Evolutionary conservation across 2,113 vertebrate species (phyloP).

Genomic region (Corythoichthys haematopterus): DNA sequence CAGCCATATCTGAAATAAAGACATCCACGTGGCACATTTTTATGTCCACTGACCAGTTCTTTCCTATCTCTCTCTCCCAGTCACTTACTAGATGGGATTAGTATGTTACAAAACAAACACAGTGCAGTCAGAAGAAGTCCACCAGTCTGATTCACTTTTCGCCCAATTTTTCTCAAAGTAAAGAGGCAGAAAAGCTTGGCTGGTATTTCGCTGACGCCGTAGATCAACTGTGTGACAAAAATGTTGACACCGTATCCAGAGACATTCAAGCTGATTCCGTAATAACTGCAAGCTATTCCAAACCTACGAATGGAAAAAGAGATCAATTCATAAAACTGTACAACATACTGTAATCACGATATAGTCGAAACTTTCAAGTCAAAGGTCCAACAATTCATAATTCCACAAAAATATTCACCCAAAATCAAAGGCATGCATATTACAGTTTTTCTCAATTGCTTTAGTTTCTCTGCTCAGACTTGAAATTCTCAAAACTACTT

Average conservation of each 20-base stretch:
- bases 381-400: background rate
- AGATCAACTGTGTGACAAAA: slow-evolving; percentile 67
- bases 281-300: slow-evolving; percentile 53
- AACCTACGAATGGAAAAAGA: slow-evolving; percentile 30
- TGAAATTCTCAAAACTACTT: too few species aligned
- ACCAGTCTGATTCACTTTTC: slow-evolving; percentile 27
- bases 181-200: slow-evolving; percentile 43
- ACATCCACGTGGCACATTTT: background rate
- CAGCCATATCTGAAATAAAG: slow-evolving; percentile 25
- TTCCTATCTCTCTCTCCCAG: background rate
- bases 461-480: too few species aligned
- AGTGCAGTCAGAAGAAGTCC: slow-evolving; percentile 34
- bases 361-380: background rate
- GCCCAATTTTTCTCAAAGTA: slow-evolving; percentile 39
- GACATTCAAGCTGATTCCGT: slow-evolving; percentile 63
- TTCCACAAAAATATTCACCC: background rate
- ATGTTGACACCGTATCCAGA: slow-evolving; percentile 58
- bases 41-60: background rate
- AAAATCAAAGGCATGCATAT: too few species aligned
- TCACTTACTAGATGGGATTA: slow-evolving; percentile 41
- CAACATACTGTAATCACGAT: too few species aligned
- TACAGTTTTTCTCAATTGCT: too few species aligned
- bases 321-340: background rate
- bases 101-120: slow-evolving; percentile 36
- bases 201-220: slow-evolving; percentile 58